Base-by-base conservation (phyloP, 1,140 invertebrate species). In the Trichogramma pretiosum region DNA sequence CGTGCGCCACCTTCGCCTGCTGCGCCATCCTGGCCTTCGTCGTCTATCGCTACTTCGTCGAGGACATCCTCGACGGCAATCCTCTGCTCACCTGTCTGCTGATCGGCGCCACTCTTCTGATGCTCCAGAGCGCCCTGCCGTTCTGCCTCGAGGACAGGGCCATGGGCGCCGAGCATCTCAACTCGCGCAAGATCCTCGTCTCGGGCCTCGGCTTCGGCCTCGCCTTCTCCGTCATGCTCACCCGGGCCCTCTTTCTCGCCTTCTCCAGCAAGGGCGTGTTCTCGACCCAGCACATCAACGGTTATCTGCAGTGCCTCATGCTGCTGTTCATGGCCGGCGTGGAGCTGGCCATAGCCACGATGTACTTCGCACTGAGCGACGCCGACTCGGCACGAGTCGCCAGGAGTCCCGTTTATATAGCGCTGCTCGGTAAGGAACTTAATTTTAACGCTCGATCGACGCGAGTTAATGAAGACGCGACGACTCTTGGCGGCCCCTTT, bases 281-380 rank as follows among this genome's bases (percentile, higher is more conserved):
- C 35, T 14, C 28, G 11, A 74, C 76, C n/a, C 74, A 73, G 16
- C 79, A 81, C 56, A 71, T 82, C 3, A 81, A 79, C 38, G 77
- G 78, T 5, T 70, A 79, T 26, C 63, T 81, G 5, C 77, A 81
- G 46, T 63, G 71, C 7, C 37, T 76, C 3, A 61, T 79, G 55
- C 62, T 75, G 21, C 72, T 80, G 53, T 81, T 81, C 58, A 74
- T 80, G 57, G 62, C 62, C 14, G 63, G 63, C 19, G 76, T 80
- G 2, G 74, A 79, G 50, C 35, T 77, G 0, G 72, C 68, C 0
- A 60, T 79, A 33, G 69, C 67, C 10, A 61, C 62, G 3, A 66
- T 72, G 65, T 66, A 70, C 57, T 58, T 68, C 44, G 21, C 59
- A 0, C 44, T 73, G 0, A 63, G 61, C 23, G 42, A 44, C 0